Percentiles rank a stretch among this genome's conserved stretches.
phyloP scores from a whole-genome alignment of 2,113 vertebrate genomes.

The Scartelaos histophorus region DNA sequence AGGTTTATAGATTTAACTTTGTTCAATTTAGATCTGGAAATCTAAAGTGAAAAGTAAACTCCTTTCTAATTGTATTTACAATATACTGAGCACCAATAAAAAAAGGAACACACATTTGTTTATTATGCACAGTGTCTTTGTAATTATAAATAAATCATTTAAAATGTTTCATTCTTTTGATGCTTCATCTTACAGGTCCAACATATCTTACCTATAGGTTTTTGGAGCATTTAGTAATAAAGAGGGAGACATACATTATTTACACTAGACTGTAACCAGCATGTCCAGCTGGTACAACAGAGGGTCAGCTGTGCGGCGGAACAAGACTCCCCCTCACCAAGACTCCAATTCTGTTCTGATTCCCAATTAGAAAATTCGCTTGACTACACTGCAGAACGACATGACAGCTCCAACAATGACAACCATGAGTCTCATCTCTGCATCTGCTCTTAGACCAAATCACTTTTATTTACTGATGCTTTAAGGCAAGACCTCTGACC shows the following conservation, averaged over 20 bases:
- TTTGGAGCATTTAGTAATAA: background rate
- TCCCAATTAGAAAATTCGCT: background rate
- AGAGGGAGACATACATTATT: background rate
- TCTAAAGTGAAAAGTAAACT: background rate
- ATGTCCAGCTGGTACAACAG: constrained; percentile 5
- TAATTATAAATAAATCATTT: too few species aligned
- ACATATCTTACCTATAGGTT: background rate
- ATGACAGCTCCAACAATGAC: background rate
- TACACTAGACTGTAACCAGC: background rate
- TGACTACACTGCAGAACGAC: background rate
- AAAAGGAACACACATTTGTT: background rate
- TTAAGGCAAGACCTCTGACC: background rate
- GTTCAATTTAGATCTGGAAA: background rate
- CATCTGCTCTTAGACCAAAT: background rate
- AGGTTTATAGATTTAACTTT: background rate
- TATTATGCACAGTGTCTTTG: too few species aligned
- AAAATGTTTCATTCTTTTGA: too few species aligned
- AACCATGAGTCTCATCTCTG: background rate
- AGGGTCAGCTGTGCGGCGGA: constrained; percentile 40
- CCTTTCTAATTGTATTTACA: background rate
- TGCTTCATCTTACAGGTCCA: background rate
- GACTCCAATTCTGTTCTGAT: background rate
- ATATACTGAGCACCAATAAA: background rate
- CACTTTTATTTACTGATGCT: background rate
- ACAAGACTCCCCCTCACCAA: background rate